phyloP scores from a whole-genome alignment of 2,797 vertebrate genomes.

The Pteronotus mesoamericanus region DNA sequence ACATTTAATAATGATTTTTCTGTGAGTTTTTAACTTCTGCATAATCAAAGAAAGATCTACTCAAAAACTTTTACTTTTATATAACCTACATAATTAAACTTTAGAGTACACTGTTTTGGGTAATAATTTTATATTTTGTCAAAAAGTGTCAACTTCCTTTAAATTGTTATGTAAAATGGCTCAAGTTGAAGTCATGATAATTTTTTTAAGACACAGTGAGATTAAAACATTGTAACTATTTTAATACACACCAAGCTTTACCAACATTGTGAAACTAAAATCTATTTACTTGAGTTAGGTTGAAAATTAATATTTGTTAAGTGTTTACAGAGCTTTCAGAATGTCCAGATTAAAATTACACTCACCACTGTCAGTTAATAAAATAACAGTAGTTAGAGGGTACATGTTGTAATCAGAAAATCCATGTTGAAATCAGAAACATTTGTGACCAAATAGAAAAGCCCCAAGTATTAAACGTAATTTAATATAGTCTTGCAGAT shows the following conservation, averaged over 20 bases:
- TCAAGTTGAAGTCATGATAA: constrained; percentile 4
- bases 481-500: constrained; percentile 32
- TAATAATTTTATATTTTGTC: not conserved
- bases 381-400: not conserved
- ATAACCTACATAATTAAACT: not conserved
- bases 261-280: not conserved
- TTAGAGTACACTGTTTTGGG: not conserved
- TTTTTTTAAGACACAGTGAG: not conserved
- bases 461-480: not conserved
- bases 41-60: constrained; percentile 25
- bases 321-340: constrained; percentile 15
- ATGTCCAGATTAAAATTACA: not conserved
- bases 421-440: not conserved
- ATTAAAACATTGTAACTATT: constrained; percentile 27
- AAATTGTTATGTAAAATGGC: constrained; percentile 39
- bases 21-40: constrained; percentile 4
- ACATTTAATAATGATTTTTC: not conserved
- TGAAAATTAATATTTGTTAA: not conserved
- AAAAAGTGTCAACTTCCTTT: constrained; percentile 47
- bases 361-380: not conserved
- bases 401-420: constrained; percentile 20
- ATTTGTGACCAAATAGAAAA: not conserved
- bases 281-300: not conserved
- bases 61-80: not conserved
- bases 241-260: constrained; percentile 13